Percentiles rank a stretch among this genome's conserved stretches.
Evolutionary conservation across 2,888 invertebrate genomes (phyloP).

Genomic region (Lydus trimaculatus): DNA sequence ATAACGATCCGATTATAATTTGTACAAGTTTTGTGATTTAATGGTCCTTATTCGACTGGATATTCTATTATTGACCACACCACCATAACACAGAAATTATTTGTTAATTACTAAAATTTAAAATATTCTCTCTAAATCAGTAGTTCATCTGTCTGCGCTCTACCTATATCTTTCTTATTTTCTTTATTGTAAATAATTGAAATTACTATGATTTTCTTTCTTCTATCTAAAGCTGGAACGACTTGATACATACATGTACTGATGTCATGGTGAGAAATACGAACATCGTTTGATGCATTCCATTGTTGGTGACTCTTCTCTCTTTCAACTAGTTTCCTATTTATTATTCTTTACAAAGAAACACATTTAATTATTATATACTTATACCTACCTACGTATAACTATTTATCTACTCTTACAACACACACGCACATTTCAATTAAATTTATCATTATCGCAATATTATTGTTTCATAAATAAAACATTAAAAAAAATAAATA

Average conservation of each 20-base stretch:
- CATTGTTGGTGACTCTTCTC: conserved; percentile 15
- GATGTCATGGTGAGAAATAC: conserved; percentile 29
- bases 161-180: neutral
- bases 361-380: conserved; percentile 32
- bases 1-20: conserved; percentile 45
- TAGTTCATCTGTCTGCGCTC: neutral
- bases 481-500: conserved; percentile 34
- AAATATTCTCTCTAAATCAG: neutral
- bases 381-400: conserved; percentile 34
- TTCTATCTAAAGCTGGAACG: neutral
- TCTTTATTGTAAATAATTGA: conserved; percentile 5
- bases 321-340: conserved; percentile 25
- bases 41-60: neutral
- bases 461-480: conserved; percentile 48
- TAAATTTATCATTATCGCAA: conserved; percentile 51
- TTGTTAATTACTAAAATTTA: neutral
- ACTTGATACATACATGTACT: neutral
- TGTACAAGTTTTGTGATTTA: neutral
- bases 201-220: conserved; percentile 18
- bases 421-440: conserved; percentile 56
- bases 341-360: conserved; percentile 26
- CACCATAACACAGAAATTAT: neutral
- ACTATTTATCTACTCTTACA: conserved; percentile 40
- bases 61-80: conserved; percentile 10
- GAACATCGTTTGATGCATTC: conserved; percentile 25